Evolutionary conservation across 2,797 vertebrate species (phyloP).

Genomic region (Sparidentex hasta): DNA sequence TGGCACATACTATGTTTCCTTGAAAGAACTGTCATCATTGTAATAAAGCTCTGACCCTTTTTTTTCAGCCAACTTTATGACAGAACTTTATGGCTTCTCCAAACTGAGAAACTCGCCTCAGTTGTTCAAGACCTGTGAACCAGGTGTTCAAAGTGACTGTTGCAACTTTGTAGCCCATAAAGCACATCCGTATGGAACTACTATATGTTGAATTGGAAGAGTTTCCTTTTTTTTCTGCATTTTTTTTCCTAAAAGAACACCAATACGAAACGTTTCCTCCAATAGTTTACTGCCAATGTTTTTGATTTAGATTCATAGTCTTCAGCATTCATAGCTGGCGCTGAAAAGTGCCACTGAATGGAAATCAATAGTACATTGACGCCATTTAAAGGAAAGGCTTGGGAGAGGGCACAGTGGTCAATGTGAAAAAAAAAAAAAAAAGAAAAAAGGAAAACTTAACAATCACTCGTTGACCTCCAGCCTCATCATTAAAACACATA

Average conservation of each 20-base stretch:
- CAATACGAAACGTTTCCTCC: not conserved
- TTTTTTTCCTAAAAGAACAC: constrained; percentile 16
- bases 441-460: not conserved
- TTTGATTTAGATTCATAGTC: not conserved
- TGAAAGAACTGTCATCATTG: not conserved
- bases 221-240: constrained; percentile 1
- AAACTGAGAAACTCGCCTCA: constrained; percentile 3
- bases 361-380: constrained; percentile 11
- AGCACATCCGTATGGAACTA: not conserved
- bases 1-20: not conserved
- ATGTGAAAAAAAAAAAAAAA: constrained; percentile 2
- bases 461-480: not conserved
- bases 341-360: not conserved
- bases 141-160: not conserved
- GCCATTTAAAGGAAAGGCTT: not conserved
- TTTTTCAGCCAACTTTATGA: not conserved
- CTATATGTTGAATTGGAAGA: not conserved
- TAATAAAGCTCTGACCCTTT: not conserved
- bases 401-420: not conserved
- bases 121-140: constrained; percentile 7
- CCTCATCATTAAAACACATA: too few species aligned
- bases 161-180: not conserved
- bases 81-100: not conserved
- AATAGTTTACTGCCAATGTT: constrained; percentile 12
- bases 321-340: not conserved